These are phyloP conservation scores for Clarias macrocephalus DNA, from an alignment of 2,113 vertebrate species.

Conservation along the genomic window DNA sequence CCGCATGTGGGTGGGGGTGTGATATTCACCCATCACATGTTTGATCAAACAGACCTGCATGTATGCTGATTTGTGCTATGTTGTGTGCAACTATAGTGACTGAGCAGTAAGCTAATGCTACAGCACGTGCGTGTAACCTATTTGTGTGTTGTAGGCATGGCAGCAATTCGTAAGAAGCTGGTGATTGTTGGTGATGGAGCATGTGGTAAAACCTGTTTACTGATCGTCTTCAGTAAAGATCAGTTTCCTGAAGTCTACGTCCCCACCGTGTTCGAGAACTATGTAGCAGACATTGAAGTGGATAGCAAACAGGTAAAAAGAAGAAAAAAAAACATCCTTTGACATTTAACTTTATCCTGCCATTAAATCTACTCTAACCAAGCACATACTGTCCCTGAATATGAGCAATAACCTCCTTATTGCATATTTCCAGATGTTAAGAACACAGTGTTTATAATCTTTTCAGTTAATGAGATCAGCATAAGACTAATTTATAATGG, in stretches of 20 bases:
- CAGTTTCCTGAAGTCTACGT: constrained; percentile 99
- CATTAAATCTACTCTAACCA: background rate
- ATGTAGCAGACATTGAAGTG: constrained; percentile 98
- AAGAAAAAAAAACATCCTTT: background rate
- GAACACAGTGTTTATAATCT: background rate
- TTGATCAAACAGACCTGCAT: too few species aligned
- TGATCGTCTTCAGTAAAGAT: constrained; percentile 99
- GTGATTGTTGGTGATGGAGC: constrained; percentile 99
- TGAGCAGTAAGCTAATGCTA: background rate
- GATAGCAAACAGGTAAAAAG: constrained; percentile 91
- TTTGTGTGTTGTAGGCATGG: constrained; percentile 79
- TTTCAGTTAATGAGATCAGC: background rate
- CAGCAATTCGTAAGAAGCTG: constrained; percentile 98
- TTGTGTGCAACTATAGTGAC: constrained; percentile 16
- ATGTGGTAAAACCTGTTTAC: constrained; percentile 97
- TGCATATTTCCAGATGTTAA: background rate
- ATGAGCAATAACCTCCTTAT: background rate
- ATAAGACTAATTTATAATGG: background rate
- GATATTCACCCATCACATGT: background rate
- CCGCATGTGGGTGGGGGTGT: background rate
- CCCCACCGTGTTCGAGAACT: constrained; percentile 98
- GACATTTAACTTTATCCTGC: background rate
- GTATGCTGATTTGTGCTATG: background rate
- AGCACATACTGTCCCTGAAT: background rate
- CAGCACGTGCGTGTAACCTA: constrained; percentile 7